These are phyloP conservation scores for Phocoena phocoena DNA, from an alignment of 2,113 vertebrate species.

Conservation along the genomic window DNA sequence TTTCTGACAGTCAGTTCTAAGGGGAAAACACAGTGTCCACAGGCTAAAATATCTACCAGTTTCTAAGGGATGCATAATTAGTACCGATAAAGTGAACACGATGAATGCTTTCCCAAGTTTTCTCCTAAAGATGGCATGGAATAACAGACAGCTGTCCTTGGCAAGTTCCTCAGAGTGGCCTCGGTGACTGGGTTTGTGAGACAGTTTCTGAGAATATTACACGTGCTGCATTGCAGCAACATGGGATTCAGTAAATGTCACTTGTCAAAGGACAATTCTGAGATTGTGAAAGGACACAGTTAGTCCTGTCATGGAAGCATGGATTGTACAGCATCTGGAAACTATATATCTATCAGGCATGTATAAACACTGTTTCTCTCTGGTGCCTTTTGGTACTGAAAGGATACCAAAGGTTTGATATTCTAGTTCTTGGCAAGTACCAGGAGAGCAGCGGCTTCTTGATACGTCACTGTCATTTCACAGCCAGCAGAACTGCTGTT, in stretches of 20 bases:
- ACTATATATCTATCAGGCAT: fast-evolving
- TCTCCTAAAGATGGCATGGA: fast-evolving
- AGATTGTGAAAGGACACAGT: fast-evolving
- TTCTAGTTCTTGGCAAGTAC: fast-evolving
- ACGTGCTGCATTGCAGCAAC: fast-evolving
- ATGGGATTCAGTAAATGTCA: fast-evolving
- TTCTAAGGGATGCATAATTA: not conserved
- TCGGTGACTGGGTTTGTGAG: fast-evolving
- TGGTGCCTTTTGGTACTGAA: no score
- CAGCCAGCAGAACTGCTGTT: not conserved
- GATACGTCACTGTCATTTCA: fast-evolving
- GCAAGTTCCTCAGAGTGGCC: not conserved
- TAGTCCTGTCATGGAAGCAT: fast-evolving
- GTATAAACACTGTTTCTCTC: fast-evolving
- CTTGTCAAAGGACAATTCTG: fast-evolving
- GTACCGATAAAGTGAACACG: fast-evolving
- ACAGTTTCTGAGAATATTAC: fast-evolving
- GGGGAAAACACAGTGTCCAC: not conserved
- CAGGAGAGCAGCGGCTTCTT: fast-evolving
- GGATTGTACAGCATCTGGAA: not conserved
- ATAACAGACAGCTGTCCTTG: fast-evolving
- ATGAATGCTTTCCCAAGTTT: fast-evolving
- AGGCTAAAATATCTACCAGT: fast-evolving
- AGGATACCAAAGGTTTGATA: fast-evolving
- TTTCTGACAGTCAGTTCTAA: not conserved